Evolutionary conservation across 2,888 invertebrate species (phyloP).

Genomic region (Hetaerina titia): DNA sequence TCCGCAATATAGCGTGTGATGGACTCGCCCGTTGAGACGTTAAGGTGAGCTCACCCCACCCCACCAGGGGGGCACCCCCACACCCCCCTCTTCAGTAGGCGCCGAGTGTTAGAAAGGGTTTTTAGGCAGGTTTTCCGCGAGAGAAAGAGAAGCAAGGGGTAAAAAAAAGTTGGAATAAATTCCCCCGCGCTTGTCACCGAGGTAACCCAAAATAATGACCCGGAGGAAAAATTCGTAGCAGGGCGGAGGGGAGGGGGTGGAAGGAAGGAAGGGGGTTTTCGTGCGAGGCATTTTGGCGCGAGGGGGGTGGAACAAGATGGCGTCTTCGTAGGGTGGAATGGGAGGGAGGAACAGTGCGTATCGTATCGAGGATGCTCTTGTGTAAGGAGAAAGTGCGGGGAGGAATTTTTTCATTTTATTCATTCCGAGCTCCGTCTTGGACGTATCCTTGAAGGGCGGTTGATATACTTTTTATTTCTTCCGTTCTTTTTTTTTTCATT

Average conservation of each 20-base stretch:
- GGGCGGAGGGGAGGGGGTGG: neutral
- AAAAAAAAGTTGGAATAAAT: neutral
- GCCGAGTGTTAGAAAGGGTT: neutral
- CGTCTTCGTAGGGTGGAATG: no score
- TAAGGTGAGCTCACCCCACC: neutral
- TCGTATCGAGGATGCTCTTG: no score
- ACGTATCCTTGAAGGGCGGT: no score
- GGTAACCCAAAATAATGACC: conserved; percentile 48
- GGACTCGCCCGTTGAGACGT: conserved; percentile 37
- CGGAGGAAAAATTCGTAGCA: neutral
- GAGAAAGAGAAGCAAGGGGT: neutral
- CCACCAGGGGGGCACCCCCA: neutral
- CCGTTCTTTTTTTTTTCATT: no score
- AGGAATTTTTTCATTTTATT: no score
- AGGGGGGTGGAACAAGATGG: no score
- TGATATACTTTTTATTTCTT: no score
- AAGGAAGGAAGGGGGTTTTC: neutral
- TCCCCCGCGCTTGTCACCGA: conserved; percentile 9
- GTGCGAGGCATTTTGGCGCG: no score
- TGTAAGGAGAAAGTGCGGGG: no score
- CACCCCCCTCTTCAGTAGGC: neutral
- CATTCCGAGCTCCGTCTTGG: no score
- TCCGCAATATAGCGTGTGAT: conserved; percentile 48
- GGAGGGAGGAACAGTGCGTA: no score
- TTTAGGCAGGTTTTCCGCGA: neutral